These are phyloP conservation scores for Magallana ariakensis DNA, from an alignment of 1,140 invertebrate genomes.

Conservation along the genomic window DNA sequence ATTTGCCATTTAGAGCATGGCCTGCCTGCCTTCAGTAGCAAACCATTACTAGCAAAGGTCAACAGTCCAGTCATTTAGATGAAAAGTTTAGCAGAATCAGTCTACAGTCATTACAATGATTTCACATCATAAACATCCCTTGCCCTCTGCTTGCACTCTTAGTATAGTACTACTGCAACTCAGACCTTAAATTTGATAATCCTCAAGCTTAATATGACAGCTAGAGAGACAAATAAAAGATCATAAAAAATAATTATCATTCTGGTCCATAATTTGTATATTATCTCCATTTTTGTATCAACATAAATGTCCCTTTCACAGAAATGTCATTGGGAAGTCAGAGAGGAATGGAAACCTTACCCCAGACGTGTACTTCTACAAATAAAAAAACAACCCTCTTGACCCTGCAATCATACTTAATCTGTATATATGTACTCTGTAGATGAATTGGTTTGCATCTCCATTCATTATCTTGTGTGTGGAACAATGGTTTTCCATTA, in stretches of 20 bases:
- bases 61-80: too few relatives aligned
- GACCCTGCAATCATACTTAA: slow-evolving; percentile 10
- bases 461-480: slow-evolving; percentile 12
- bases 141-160: too few relatives aligned
- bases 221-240: background rate
- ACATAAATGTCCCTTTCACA: background rate
- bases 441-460: background rate
- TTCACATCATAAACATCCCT: too few relatives aligned
- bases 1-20: too few relatives aligned
- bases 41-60: too few relatives aligned
- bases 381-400: background rate
- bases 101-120: too few relatives aligned
- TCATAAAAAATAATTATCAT: background rate
- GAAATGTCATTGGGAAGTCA: background rate
- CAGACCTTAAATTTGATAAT: too few relatives aligned
- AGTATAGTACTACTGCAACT: too few relatives aligned
- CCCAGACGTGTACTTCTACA: background rate
- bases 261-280: background rate
- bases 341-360: background rate
- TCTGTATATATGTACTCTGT: slow-evolving; percentile 25
- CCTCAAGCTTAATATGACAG: too few relatives aligned
- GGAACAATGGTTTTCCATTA: slow-evolving; percentile 32
- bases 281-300: background rate
- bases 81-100: too few relatives aligned
- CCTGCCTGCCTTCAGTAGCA: too few relatives aligned